Conservation (phyloP, 1,140 invertebrate species). For the Lepidurus packardi region DNA sequence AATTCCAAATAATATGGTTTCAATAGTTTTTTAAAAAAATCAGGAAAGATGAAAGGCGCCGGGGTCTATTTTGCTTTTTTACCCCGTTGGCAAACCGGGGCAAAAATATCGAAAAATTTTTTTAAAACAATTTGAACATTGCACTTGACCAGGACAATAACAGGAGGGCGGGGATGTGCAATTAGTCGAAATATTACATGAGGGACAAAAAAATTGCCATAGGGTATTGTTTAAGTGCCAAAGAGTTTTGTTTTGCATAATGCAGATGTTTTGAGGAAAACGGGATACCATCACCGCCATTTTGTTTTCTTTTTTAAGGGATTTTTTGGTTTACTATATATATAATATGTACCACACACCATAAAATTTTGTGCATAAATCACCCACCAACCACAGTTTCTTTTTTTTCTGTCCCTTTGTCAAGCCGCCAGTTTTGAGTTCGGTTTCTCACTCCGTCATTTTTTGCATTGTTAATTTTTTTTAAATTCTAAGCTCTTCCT, state of each 20-base stretch:
- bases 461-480: not conserved
- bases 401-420: not conserved
- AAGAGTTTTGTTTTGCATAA: constrained; percentile 8
- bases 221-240: not conserved
- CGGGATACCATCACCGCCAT: not conserved
- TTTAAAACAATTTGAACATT: not conserved
- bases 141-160: constrained; percentile 21
- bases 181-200: not conserved
- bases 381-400: not conserved
- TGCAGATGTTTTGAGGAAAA: not conserved
- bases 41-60: not conserved
- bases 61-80: not conserved
- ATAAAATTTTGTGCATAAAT: constrained; percentile 20
- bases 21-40: not conserved
- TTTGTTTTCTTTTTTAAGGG: not conserved
- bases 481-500: not conserved
- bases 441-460: not conserved
- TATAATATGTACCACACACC: constrained; percentile 15
- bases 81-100: not conserved
- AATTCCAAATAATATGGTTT: not conserved
- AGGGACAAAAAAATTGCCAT: not conserved
- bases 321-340: constrained; percentile 1
- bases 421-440: not conserved
- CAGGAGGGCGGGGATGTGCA: constrained; percentile 16
- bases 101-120: not conserved